Evolutionary conservation across 2,888 invertebrate genomes (phyloP).

Genomic region (Scaptodrosophila latifasciaeformis): DNA sequence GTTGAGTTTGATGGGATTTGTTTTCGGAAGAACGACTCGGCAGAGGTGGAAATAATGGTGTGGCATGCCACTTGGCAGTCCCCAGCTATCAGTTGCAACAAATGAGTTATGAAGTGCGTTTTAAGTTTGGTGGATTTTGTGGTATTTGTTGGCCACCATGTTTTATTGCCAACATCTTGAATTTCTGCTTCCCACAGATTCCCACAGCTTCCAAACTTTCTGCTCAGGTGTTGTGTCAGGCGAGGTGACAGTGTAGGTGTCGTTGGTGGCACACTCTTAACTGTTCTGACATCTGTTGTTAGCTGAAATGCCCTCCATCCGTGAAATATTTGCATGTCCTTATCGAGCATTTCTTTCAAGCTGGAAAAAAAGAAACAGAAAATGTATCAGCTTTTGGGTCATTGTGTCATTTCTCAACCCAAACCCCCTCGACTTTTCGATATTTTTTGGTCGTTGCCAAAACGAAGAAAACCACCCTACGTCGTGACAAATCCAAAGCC

Average conservation of each 20-base stretch:
- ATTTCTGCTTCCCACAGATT: too few relatives aligned
- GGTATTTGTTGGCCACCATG: conserved; percentile 42
- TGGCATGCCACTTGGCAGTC: background rate
- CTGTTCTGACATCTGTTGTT: too few relatives aligned
- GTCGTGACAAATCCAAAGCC: conserved; percentile 11
- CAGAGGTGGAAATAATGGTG: background rate
- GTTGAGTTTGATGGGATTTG: background rate
- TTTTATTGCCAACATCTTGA: conserved; percentile 51
- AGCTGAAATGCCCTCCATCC: conserved; percentile 30
- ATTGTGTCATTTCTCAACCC: conserved; percentile 41
- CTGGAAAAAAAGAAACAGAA: conserved; percentile 6
- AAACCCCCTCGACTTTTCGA: too few relatives aligned
- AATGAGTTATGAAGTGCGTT: conserved; percentile 60
- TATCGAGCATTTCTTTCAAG: too few relatives aligned
- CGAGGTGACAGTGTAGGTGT: too few relatives aligned
- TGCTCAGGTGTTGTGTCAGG: too few relatives aligned
- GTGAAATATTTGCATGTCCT: conserved; percentile 24
- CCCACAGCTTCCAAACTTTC: too few relatives aligned
- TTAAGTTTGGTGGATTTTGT: conserved; percentile 48
- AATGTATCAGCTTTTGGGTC: conserved; percentile 40
- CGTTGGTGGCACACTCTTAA: too few relatives aligned
- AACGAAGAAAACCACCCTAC: conserved; percentile 36
- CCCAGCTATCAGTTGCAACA: conserved; percentile 22
- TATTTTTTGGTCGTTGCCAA: too few relatives aligned
- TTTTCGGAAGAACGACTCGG: background rate